phyloP scores from a whole-genome alignment of 2,113 vertebrate species.

The Ceyx melanurus region DNA sequence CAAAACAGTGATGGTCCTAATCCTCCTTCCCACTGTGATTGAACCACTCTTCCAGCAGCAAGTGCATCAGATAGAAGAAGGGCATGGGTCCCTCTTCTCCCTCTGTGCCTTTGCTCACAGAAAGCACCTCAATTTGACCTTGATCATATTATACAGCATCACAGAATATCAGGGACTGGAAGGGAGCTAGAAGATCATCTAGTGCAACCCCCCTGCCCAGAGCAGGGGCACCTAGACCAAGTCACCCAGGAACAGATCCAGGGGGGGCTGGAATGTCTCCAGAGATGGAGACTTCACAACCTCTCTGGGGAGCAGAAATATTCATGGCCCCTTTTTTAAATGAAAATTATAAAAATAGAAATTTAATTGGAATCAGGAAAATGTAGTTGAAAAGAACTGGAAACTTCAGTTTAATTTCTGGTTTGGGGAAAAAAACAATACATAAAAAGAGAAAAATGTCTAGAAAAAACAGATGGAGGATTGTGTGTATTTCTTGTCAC shows the following conservation, averaged over 20 bases:
- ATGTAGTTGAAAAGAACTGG: neutral
- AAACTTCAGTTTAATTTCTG: neutral
- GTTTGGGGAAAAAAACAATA: neutral
- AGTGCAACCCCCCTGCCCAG: no score
- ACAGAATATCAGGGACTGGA: no score
- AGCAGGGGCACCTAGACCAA: no score
- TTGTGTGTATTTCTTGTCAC: constrained; percentile 27
- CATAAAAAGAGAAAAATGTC: neutral
- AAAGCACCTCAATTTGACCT: neutral
- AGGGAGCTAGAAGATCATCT: no score
- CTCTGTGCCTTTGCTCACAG: neutral
- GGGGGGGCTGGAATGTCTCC: no score
- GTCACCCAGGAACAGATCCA: no score
- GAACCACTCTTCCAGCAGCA: neutral
- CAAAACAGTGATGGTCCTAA: neutral
- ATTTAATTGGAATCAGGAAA: neutral
- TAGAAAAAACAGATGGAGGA: neutral
- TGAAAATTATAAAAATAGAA: neutral
- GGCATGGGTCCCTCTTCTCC: neutral
- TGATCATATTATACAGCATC: neutral
- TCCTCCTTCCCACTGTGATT: neutral
- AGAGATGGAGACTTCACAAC: no score
- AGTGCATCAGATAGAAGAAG: neutral
- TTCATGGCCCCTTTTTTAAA: neutral
- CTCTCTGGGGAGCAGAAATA: no score